Evolutionary conservation across 2,888 invertebrate genomes (phyloP), one percentile per base, ranked within the genome.

Genomic region (Nezara viridula): DNA sequence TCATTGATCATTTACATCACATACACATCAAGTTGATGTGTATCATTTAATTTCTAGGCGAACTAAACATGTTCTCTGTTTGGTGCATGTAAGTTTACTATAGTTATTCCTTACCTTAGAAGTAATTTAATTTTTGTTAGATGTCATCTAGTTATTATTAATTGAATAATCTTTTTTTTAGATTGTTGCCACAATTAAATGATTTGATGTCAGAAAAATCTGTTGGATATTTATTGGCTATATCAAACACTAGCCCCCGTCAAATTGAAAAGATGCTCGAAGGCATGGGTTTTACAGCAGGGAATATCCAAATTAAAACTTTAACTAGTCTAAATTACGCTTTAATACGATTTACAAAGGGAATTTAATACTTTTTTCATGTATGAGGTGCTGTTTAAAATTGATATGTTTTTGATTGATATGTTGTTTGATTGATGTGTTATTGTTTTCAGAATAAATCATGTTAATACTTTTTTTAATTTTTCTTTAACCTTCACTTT

Each of bases 221-320:
- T 27, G 94, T 96, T 5, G 97, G 98, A 93, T 99, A 99, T 93
- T 94, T 99, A 91, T 94, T 99, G 86, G 94, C 97, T 47, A 95
- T 99, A 90, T 96, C 96, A 93, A 98, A 98, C 92, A 99, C 99
- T 94, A 95, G 96, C 92, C 96, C 97, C 60, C 92, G 94, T 66
- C 95, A 96, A 92, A 95, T 98, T 88, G 93, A 95, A 89, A 91
- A 93, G 85, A 93, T 94, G 85, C 95, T 98, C 93, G 91, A 92
- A 86, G 91, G 92, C 44, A 92, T 94, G 88, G 95, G 95, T 60
- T 96, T 96, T 92, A 92, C 92, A 89, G 95, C 95, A 91, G 93
- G 94, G 88, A 93, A 94, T 90, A 94, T 98, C 89, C 93, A 96
- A 90, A 95, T 95, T 91, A 95, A 98, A 92, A 95, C 91, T 96